phyloP scores from a whole-genome alignment of 2,888 invertebrate genomes.

The Diogma glabrata region DNA sequence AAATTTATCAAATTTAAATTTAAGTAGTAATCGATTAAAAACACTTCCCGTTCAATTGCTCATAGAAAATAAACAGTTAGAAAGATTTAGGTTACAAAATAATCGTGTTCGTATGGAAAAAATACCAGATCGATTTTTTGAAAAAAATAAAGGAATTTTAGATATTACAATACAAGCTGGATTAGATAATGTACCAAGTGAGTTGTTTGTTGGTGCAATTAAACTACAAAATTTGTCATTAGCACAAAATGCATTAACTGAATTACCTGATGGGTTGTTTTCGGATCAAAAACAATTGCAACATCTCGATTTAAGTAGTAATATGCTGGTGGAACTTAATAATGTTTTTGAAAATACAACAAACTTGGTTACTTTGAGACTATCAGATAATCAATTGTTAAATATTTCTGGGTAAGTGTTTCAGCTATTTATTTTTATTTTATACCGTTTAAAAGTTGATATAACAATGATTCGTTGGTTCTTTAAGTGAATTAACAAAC shows the following conservation, averaged over 20 bases:
- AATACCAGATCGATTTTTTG: slow-evolving; percentile 47
- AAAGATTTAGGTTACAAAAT: slow-evolving; percentile 42
- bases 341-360: slow-evolving; percentile 46
- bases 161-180: slow-evolving; percentile 47
- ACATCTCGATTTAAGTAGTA: slow-evolving; percentile 52
- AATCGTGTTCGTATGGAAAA: slow-evolving; percentile 45
- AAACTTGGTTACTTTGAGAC: slow-evolving; percentile 45
- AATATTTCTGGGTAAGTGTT: slow-evolving; percentile 45
- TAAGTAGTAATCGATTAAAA: slow-evolving; percentile 55
- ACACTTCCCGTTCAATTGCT: slow-evolving; percentile 50
- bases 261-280: slow-evolving; percentile 49
- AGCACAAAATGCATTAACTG: slow-evolving; percentile 42
- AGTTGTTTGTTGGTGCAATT: slow-evolving; percentile 49
- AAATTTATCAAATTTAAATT: slow-evolving; percentile 49
- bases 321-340: slow-evolving; percentile 46
- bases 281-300: slow-evolving; percentile 48
- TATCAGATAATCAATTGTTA: slow-evolving; percentile 51
- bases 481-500: too few species aligned
- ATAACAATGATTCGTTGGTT: too few species aligned
- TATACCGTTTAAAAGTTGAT: too few species aligned
- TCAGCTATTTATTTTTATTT: slow-evolving; percentile 9
- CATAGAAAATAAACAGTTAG: slow-evolving; percentile 41
- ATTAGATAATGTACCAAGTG: slow-evolving; percentile 44
- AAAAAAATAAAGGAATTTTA: slow-evolving; percentile 44
- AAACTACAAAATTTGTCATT: slow-evolving; percentile 49